These are phyloP conservation scores for Xestia c-nigrum DNA, from an alignment of 2,888 invertebrate genomes.

Conservation along the genomic window DNA sequence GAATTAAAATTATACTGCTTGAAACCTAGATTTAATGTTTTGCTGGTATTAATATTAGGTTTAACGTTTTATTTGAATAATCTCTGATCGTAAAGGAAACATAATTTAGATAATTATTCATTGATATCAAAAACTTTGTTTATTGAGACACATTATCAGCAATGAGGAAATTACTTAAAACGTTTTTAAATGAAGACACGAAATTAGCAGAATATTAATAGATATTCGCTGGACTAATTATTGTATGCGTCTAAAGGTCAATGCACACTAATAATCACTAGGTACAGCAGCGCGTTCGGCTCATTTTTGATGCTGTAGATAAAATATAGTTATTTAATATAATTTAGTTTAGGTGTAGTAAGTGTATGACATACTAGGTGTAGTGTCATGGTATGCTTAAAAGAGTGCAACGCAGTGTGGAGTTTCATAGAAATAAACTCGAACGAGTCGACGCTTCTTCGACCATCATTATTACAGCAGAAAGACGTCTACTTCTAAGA, in stretches of 20 bases:
- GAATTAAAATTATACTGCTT: conserved; percentile 15
- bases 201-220: neutral
- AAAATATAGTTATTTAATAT: too few relatives aligned
- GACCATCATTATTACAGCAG: too few relatives aligned
- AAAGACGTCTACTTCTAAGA: too few relatives aligned
- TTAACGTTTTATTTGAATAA: conserved; percentile 29
- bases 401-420: neutral
- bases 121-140: neutral
- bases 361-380: too few relatives aligned
- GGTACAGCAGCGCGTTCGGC: neutral
- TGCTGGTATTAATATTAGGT: neutral
- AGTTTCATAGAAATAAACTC: neutral
- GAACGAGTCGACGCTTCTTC: neutral
- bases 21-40: conserved; percentile 37
- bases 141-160: neutral
- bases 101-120: conserved; percentile 20
- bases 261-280: neutral
- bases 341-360: too few relatives aligned
- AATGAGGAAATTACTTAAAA: neutral
- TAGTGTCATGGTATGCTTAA: neutral
- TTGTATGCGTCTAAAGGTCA: neutral
- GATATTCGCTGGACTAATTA: conserved; percentile 1
- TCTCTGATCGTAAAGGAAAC: conserved; percentile 3
- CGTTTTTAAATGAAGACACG: neutral
- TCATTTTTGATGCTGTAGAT: neutral